Evolutionary conservation across 2,797 vertebrate species (phyloP), one percentile per base, ranked within the genome.

Genomic region (Clarias laeviceps): DNA sequence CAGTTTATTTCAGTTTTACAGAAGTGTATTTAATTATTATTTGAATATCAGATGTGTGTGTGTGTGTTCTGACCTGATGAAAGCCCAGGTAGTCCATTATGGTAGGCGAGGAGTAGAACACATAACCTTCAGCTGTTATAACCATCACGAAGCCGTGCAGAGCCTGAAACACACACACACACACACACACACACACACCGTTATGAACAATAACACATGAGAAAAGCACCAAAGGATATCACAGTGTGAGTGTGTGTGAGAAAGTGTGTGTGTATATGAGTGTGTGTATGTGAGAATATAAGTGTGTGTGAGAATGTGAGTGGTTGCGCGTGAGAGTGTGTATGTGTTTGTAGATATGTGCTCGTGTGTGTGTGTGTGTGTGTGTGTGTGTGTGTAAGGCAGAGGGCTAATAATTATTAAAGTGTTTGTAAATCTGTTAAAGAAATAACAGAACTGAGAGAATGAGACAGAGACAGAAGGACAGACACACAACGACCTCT

Each of bases 41-140:
- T 24, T 40, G 20, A 12, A 70, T 3, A 40, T 29, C 56, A 57
- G 8, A 57, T 34, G 29, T 34, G 66, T 69, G 66, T 72, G 45
- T 82, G 69, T 64, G 54, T 83, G 34, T 62, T 74, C 92, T 80
- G 74, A 96, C 96, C 96, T 96, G 95, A 62, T 96, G 96, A 90
- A 97, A 97, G 82, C 96, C 96, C 1, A 96, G 93, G 70, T 95
- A 96, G 89, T 97, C 96, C 91, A 96, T 95, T 89, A 97, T 95
- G 0, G 95, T 96, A 1, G 94, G 92, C 0, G 95, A 96, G 0
- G 95, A 87, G 88, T 96, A 96, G 91, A 97, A 96, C 87, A 97
- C 89, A 74, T 95, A 92, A 22, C 96, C 96, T 77, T 96, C 96
- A 0, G 94, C 92, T 0, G 95, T 95, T 91, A 96, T 94, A 89